Percentiles rank a stretch among this genome's conserved stretches.
These are phyloP conservation scores for Carettochelys insculpta DNA, from an alignment of 2,113 vertebrate species.

Conservation along the genomic window DNA sequence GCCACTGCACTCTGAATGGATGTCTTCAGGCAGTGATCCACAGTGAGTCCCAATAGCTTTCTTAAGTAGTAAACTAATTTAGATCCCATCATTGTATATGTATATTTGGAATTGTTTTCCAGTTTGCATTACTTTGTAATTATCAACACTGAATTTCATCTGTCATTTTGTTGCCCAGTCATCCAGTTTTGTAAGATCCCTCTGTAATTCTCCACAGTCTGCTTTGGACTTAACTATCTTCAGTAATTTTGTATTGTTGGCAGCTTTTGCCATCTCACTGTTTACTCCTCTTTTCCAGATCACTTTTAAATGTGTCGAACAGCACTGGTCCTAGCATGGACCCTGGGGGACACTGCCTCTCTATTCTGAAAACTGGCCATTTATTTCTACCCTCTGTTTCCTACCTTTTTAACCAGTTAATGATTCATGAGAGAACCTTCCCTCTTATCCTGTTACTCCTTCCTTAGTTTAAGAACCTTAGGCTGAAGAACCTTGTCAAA, in stretches of 20 bases:
- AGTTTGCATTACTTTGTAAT: background rate
- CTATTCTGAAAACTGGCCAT: background rate
- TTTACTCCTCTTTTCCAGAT: background rate
- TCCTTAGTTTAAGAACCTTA: background rate
- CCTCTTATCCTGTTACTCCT: background rate
- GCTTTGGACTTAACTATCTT: background rate
- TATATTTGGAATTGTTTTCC: background rate
- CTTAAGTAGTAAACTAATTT: background rate
- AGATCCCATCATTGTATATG: background rate
- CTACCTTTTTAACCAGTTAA: background rate
- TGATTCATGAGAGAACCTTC: background rate
- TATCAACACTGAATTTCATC: background rate
- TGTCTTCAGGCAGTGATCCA: background rate
- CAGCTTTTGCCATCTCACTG: background rate
- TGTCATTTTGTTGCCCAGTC: background rate
- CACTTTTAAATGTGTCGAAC: background rate
- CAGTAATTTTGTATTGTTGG: background rate
- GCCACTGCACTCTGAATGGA: background rate
- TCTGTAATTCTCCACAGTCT: background rate
- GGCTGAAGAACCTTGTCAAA: background rate
- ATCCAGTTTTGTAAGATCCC: background rate
- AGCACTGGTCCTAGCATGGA: background rate
- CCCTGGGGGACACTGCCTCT: background rate
- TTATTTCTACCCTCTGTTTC: background rate
- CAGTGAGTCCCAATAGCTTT: background rate